Evolutionary conservation across 2,797 vertebrate species (phyloP).

Genomic region (Nyctalus aviator): DNA sequence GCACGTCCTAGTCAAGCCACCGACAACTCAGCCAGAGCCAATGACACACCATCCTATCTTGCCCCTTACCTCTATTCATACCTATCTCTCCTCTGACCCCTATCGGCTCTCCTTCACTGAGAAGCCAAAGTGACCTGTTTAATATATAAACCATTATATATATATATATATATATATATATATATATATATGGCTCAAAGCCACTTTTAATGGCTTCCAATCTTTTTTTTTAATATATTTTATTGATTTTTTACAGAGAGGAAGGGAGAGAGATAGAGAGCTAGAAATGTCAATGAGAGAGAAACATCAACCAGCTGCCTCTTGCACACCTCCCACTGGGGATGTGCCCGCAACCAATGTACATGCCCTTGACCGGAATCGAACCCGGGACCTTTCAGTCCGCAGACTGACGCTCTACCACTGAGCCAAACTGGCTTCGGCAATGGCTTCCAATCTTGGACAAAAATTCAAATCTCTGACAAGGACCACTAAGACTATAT

Average conservation of each 20-base stretch:
- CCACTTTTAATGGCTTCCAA: neutral
- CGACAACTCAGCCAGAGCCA: neutral
- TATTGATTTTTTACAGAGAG: too few species aligned
- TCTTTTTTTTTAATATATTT: too few species aligned
- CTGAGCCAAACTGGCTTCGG: too few species aligned
- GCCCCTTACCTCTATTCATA: neutral
- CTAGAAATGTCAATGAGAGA: too few species aligned
- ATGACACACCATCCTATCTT: neutral
- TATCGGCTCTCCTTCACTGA: neutral
- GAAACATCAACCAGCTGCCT: too few species aligned
- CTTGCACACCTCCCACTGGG: too few species aligned
- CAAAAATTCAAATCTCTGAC: neutral
- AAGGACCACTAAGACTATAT: neutral
- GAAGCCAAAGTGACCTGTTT: neutral
- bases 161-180: neutral
- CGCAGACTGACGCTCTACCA: too few species aligned
- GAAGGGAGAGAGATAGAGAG: too few species aligned
- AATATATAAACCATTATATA: neutral
- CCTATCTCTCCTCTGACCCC: neutral
- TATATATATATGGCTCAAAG: constrained; percentile 9
- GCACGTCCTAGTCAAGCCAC: neutral
- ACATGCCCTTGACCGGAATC: too few species aligned
- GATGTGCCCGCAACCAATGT: too few species aligned
- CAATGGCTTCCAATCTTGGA: neutral
- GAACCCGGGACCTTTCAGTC: too few species aligned